A percentile compares a stretch with the other conserved stretches of the same genome.
Evolutionary conservation across 2,888 invertebrate genomes (phyloP).

Genomic region (Sminthurides aquaticus): DNA sequence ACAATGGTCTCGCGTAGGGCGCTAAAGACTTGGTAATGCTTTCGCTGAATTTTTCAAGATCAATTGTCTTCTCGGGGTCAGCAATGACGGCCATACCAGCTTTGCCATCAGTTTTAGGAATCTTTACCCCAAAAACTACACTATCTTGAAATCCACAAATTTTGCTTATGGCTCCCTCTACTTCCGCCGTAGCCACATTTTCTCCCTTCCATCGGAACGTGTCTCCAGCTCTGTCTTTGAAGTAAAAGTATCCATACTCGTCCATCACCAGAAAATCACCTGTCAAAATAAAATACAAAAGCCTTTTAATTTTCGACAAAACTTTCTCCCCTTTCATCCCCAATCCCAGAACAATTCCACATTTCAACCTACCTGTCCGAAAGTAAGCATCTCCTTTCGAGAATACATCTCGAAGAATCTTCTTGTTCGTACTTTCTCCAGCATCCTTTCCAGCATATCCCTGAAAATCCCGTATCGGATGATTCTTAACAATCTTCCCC

Average conservation of each 20-base stretch:
- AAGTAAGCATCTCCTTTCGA: conserved; percentile 82
- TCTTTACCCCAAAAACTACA: conserved; percentile 78
- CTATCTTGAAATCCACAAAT: conserved; percentile 74
- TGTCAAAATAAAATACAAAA: conserved; percentile 44
- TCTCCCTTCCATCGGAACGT: conserved; percentile 97
- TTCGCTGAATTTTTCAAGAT: conserved; percentile 55
- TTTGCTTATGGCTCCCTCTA: conserved; percentile 83
- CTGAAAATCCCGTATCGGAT: conserved; percentile 21
- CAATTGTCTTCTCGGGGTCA: conserved; percentile 57
- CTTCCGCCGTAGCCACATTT: conserved; percentile 95
- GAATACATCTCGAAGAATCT: conserved; percentile 81
- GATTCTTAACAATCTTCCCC: conserved; percentile 15
- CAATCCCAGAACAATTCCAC: conserved; percentile 32
- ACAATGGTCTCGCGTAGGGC: conserved; percentile 78
- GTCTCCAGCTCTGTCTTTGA: conserved; percentile 91
- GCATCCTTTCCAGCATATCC: conserved; percentile 51
- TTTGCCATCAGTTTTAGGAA: conserved; percentile 46
- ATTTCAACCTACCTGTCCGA: conserved; percentile 59
- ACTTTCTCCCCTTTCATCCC: too few relatives aligned
- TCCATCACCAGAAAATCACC: conserved; percentile 84
- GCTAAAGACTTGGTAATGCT: conserved; percentile 67
- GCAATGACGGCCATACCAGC: conserved; percentile 91
- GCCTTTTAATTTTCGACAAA: neutral
- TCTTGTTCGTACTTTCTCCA: conserved; percentile 80
- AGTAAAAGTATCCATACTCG: conserved; percentile 81